These are phyloP conservation scores for Chirona hameri DNA, from an alignment of 2,888 invertebrate species.

Conservation along the genomic window DNA sequence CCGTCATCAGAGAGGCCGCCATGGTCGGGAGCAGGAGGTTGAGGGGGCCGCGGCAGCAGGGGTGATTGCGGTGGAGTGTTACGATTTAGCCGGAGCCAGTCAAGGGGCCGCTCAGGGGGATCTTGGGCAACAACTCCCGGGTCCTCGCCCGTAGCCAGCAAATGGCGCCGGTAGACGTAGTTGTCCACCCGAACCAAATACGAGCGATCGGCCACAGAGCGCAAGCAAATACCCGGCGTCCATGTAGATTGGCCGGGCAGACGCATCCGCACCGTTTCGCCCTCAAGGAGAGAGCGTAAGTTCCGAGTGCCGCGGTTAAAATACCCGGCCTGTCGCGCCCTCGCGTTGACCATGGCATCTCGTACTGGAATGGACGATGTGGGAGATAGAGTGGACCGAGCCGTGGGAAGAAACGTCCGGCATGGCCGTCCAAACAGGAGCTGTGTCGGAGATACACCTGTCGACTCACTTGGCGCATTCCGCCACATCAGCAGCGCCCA, in stretches of 20 bases:
- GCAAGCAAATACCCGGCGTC: background rate
- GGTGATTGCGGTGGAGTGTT: no score
- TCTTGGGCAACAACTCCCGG: background rate
- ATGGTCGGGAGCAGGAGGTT: background rate
- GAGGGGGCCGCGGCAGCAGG: no score
- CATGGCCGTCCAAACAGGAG: background rate
- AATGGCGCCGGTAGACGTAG: background rate
- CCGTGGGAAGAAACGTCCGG: background rate
- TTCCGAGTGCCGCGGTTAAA: background rate
- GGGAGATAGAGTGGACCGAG: background rate
- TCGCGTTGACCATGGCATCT: background rate
- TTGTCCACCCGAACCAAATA: background rate
- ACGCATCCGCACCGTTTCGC: background rate
- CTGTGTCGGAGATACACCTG: background rate
- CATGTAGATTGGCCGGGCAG: background rate
- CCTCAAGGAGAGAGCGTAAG: background rate
- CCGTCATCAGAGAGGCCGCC: background rate
- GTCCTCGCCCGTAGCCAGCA: background rate
- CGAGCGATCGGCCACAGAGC: background rate
- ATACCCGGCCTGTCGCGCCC: background rate
- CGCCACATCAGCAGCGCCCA: no score
- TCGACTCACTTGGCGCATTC: background rate
- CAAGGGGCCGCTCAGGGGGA: no score
- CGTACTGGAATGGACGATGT: background rate
- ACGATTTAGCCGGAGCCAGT: no score